phyloP scores from a whole-genome alignment of 2,113 vertebrate genomes.

The Podiceps cristatus region DNA sequence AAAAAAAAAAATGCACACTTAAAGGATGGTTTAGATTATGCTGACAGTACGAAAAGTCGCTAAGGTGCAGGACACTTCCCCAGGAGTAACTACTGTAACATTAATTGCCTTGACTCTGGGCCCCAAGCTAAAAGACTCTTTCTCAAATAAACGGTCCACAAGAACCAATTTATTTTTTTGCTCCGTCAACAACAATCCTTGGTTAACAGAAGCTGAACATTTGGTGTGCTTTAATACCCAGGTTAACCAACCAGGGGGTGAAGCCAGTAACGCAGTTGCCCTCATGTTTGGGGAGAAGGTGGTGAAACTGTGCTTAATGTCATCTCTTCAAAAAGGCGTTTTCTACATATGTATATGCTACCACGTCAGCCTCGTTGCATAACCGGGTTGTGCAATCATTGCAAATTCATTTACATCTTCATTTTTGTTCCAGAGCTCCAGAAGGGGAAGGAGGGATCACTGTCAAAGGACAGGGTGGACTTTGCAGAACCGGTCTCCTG shows the following conservation, averaged over 20 bases:
- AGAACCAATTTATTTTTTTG: neutral
- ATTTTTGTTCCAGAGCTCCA: neutral
- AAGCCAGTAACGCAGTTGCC: neutral
- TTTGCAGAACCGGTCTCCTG: neutral
- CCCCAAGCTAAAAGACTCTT: neutral
- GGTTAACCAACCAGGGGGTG: neutral
- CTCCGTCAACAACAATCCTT: neutral
- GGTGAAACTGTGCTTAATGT: conserved; percentile 6
- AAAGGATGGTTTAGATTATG: neutral
- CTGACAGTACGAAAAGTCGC: neutral
- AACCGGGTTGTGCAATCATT: conserved; percentile 39
- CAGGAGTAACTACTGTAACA: neutral
- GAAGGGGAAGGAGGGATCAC: neutral
- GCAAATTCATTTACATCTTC: conserved; percentile 48
- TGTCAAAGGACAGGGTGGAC: neutral
- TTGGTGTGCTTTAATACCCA: neutral
- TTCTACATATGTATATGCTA: conserved; percentile 8
- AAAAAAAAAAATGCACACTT: neutral
- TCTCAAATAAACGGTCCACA: neutral
- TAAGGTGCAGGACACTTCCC: neutral
- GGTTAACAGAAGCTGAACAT: neutral
- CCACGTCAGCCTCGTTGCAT: conserved; percentile 13
- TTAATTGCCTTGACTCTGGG: neutral
- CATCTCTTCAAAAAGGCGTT: conserved; percentile 17
- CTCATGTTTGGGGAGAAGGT: conserved; percentile 14